phyloP scores from a whole-genome alignment of 2,113 vertebrate genomes.

The Ptyas mucosa region DNA sequence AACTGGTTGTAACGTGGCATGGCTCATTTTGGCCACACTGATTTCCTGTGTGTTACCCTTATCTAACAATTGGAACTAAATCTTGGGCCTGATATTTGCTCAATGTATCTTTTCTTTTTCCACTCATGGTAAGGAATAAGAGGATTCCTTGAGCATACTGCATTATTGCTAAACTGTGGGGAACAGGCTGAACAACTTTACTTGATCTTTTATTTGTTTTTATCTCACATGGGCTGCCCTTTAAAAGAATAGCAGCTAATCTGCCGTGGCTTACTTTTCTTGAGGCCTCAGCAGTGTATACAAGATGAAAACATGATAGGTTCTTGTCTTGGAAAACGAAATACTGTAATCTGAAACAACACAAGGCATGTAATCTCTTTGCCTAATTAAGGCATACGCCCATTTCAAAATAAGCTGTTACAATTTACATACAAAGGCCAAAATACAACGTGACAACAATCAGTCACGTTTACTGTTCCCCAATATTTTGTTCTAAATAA shows the following conservation, averaged over 20 bases:
- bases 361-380: neutral
- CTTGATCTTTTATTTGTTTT: constrained; percentile 3
- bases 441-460: neutral
- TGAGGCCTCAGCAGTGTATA: neutral
- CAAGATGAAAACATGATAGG: neutral
- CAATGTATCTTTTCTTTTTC: neutral
- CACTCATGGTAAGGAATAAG: neutral
- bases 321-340: constrained; percentile 10
- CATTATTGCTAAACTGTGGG: neutral
- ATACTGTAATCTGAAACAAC: neutral
- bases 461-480: neutral
- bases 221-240: neutral
- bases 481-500: neutral
- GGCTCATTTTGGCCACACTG: no score
- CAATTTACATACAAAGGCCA: neutral
- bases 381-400: neutral
- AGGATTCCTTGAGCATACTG: neutral
- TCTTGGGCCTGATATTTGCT: neutral
- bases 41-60: neutral
- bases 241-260: neutral
- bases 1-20: neutral
- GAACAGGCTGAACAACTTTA: constrained; percentile 10
- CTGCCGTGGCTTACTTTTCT: neutral
- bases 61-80: neutral
- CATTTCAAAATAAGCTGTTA: neutral